phyloP scores from a whole-genome alignment of 1,140 invertebrate species.

The Lutraria rhynchaena region DNA sequence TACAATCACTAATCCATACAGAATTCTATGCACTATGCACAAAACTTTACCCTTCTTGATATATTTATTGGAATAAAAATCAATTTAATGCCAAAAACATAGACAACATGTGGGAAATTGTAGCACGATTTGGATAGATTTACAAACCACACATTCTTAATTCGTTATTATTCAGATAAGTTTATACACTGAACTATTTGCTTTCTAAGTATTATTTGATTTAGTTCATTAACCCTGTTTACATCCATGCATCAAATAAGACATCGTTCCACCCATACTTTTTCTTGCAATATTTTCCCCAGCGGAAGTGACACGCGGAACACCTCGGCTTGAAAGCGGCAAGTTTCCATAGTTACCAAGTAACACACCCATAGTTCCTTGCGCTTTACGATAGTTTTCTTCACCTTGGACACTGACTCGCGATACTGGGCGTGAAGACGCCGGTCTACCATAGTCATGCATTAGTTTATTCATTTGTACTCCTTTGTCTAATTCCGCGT shows the following conservation, averaged over 20 bases:
- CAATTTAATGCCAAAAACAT: too few relatives aligned
- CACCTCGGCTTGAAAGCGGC: constrained; percentile 62
- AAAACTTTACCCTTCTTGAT: too few relatives aligned
- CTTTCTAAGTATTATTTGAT: too few relatives aligned
- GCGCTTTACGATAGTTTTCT: constrained; percentile 66
- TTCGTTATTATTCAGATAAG: too few relatives aligned
- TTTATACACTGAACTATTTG: neutral
- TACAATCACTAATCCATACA: too few relatives aligned
- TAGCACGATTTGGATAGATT: too few relatives aligned
- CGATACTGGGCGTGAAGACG: constrained; percentile 61
- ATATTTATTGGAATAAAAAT: too few relatives aligned
- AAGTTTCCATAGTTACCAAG: constrained; percentile 70
- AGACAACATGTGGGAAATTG: too few relatives aligned
- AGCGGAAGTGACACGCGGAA: constrained; percentile 72
- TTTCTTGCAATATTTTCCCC: constrained; percentile 72
- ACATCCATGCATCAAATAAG: constrained; percentile 71
- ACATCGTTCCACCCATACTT: constrained; percentile 75
- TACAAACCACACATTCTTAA: too few relatives aligned
- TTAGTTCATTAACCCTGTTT: constrained; percentile 19
- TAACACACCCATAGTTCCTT: constrained; percentile 70
- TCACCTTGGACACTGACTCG: constrained; percentile 75
- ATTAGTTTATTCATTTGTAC: constrained; percentile 65
- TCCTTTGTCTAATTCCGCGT: constrained; percentile 65
- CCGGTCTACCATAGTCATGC: constrained; percentile 60
- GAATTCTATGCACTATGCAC: too few relatives aligned